These are phyloP conservation scores for Drosophila tsacasi DNA, from an alignment of 1,140 invertebrate genomes.

Conservation along the genomic window DNA sequence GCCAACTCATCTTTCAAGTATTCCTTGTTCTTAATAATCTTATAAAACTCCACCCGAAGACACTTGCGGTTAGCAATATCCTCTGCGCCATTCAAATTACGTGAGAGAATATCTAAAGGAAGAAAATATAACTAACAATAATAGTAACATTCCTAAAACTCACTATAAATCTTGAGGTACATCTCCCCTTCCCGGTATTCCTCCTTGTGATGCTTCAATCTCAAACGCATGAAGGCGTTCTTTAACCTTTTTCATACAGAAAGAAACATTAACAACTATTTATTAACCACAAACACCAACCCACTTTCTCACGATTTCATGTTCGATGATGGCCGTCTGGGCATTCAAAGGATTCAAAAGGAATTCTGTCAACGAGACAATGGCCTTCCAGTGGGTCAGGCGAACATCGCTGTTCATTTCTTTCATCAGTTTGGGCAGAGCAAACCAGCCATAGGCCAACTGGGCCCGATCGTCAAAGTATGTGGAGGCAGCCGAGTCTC, in stretches of 20 bases:
- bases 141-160: not conserved
- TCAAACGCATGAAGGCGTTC: conserved; percentile 66
- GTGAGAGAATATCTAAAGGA: conserved; percentile 61
- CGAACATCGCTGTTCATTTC: conserved; percentile 66
- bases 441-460: conserved; percentile 69
- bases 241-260: conserved; percentile 44
- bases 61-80: conserved; percentile 56
- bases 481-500: conserved; percentile 37
- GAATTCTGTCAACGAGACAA: conserved; percentile 67
- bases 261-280: not conserved
- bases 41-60: conserved; percentile 64
- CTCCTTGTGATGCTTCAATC: conserved; percentile 41
- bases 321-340: conserved; percentile 60
- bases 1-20: conserved; percentile 22
- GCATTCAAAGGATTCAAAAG: conserved; percentile 67
- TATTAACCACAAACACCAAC: not conserved
- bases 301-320: conserved; percentile 72
- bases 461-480: conserved; percentile 70
- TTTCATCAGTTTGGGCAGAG: conserved; percentile 70
- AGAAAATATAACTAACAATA: not conserved
- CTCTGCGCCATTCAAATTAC: conserved; percentile 63
- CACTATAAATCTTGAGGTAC: conserved; percentile 67
- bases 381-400: conserved; percentile 59
- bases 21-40: conserved; percentile 46
- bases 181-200: conserved; percentile 53